A percentile compares a stretch with the other conserved stretches of the same genome.
These are phyloP conservation scores for Octomys mimax DNA, from an alignment of 2,797 vertebrate species.

Conservation along the genomic window DNA sequence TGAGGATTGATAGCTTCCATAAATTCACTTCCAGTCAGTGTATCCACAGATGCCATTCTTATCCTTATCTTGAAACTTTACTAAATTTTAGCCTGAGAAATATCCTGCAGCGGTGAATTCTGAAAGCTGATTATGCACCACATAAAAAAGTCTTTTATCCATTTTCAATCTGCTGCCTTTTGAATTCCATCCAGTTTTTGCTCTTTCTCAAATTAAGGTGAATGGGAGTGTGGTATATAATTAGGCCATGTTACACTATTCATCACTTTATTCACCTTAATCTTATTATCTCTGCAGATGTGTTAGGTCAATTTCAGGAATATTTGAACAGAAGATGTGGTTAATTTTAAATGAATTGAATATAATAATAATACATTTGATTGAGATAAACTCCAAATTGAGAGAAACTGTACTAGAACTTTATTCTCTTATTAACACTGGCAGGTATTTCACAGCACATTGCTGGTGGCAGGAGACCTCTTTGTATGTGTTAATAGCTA, in stretches of 20 bases:
- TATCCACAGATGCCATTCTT: slow-evolving; percentile 84
- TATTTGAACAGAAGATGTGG: slow-evolving; percentile 77
- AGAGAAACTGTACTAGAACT: slow-evolving; percentile 67
- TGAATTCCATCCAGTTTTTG: slow-evolving; percentile 83
- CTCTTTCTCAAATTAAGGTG: slow-evolving; percentile 82
- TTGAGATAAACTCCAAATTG: slow-evolving; percentile 74
- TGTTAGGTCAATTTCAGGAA: slow-evolving; percentile 77
- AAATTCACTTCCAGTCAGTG: slow-evolving; percentile 85
- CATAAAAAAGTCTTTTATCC: slow-evolving; percentile 83
- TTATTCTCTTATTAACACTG: slow-evolving; percentile 69
- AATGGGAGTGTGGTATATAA: slow-evolving; percentile 80
- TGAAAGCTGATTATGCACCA: slow-evolving; percentile 82
- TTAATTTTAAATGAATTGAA: slow-evolving; percentile 79
- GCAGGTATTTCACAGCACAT: slow-evolving; percentile 25
- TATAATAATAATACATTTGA: slow-evolving; percentile 77
- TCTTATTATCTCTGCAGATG: slow-evolving; percentile 76
- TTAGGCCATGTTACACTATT: slow-evolving; percentile 71
- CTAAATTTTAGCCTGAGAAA: slow-evolving; percentile 81
- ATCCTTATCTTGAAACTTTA: slow-evolving; percentile 82
- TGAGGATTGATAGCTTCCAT: slow-evolving; percentile 87
- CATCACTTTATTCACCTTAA: slow-evolving; percentile 81
- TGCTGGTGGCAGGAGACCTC: not conserved
- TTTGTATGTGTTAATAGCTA: slow-evolving; percentile 57
- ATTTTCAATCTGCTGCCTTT: slow-evolving; percentile 83
- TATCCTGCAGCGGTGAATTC: slow-evolving; percentile 83